Evolutionary conservation across 2,888 invertebrate species (phyloP).

Genomic region (Rapana venosa): DNA sequence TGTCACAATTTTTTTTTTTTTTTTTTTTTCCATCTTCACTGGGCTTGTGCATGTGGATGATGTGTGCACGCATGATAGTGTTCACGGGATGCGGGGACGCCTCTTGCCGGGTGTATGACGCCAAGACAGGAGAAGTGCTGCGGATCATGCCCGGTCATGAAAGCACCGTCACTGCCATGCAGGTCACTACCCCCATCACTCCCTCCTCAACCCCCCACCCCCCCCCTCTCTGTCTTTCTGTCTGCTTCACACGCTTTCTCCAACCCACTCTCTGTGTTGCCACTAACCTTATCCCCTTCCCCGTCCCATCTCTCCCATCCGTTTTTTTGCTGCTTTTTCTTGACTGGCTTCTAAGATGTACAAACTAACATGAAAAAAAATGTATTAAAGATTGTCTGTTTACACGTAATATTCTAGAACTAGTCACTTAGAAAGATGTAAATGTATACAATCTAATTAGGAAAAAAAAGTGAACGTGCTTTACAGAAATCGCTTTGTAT

Average conservation of each 20-base stretch:
- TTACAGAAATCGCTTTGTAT: no score
- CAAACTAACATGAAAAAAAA: no score
- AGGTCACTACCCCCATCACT: conserved; percentile 66
- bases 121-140: conserved; percentile 78
- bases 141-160: conserved; percentile 78
- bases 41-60: neutral
- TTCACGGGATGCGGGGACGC: conserved; percentile 80
- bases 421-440: no score
- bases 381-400: no score
- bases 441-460: no score
- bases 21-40: neutral
- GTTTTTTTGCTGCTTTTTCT: no score
- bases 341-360: no score
- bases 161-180: conserved; percentile 78
- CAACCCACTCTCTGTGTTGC: neutral
- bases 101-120: conserved; percentile 77
- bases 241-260: neutral
- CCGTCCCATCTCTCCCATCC: neutral
- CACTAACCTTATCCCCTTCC: neutral
- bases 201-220: neutral
- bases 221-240: neutral
- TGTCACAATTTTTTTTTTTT: neutral
- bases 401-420: no score
- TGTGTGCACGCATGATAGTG: conserved; percentile 63
- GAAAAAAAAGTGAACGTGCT: no score